Percentiles rank a stretch among this genome's conserved stretches.
Conservation (phyloP, 2,797 vertebrate genomes). For the Scolopax bukidnonensis region DNA sequence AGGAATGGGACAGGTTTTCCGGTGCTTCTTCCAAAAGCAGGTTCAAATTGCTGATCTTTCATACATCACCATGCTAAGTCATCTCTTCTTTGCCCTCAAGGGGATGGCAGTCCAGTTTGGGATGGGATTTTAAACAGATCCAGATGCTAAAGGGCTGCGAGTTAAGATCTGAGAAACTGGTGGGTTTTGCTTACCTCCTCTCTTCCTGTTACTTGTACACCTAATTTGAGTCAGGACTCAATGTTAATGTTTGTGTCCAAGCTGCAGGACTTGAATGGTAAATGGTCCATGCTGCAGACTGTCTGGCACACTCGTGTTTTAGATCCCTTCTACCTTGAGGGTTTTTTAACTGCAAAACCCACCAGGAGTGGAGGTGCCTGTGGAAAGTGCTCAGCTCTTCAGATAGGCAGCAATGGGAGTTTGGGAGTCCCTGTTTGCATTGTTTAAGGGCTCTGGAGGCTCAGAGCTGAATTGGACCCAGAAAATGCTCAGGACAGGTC, state of each 20-base stretch:
- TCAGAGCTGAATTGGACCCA: background rate
- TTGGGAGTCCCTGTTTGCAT: fast-evolving
- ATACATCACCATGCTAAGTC: background rate
- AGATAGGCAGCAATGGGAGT: fast-evolving
- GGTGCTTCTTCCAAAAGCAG: background rate
- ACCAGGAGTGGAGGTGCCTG: fast-evolving
- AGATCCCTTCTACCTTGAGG: background rate
- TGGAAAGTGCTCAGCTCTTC: background rate
- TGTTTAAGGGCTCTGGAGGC: background rate
- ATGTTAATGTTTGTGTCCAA: fast-evolving
- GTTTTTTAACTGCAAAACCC: background rate
- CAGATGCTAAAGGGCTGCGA: background rate
- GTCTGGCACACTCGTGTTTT: fast-evolving
- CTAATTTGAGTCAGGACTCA: background rate
- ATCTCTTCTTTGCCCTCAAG: background rate
- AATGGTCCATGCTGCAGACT: fast-evolving
- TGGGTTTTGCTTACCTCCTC: background rate
- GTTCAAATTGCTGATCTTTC: background rate
- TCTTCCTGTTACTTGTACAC: background rate
- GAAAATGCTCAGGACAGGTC: background rate
- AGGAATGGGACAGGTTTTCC: background rate
- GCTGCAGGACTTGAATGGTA: background rate
- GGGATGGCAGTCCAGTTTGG: background rate
- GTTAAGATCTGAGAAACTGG: background rate
- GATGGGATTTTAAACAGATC: background rate